Conservation (phyloP, 2,113 vertebrate species). For the Podarcis muralis region DNA sequence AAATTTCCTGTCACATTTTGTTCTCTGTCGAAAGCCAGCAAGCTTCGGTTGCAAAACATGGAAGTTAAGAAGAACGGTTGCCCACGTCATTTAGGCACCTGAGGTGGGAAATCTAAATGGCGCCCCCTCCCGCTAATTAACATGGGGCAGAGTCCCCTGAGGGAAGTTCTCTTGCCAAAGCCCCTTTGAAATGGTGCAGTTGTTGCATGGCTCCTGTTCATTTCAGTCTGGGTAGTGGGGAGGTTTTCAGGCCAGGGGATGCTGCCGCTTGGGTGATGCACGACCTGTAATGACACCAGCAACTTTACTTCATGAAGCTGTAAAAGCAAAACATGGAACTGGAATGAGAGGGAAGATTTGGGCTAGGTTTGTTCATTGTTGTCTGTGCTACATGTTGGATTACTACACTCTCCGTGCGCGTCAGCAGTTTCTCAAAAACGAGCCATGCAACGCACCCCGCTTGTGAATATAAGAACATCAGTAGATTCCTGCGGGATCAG, state of each 20-base stretch:
- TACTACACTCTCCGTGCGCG: neutral
- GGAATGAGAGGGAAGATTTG: neutral
- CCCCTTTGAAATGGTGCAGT: neutral
- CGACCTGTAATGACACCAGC: neutral
- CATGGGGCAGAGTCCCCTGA: neutral
- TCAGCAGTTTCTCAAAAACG: neutral
- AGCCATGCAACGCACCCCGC: no score
- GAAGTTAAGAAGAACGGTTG: neutral
- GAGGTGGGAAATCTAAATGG: neutral
- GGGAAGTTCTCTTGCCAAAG: neutral
- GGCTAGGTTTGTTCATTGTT: neutral
- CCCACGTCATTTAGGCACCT: neutral
- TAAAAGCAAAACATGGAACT: neutral
- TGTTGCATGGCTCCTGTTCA: neutral
- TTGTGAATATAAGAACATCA: neutral
- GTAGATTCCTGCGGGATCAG: neutral
- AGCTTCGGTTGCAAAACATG: neutral
- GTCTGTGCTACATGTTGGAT: neutral
- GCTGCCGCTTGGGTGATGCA: neutral
- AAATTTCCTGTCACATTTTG: neutral
- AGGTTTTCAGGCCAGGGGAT: neutral
- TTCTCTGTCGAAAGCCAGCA: neutral
- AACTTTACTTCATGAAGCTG: neutral
- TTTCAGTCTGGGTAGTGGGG: neutral
- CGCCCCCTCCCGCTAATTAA: neutral